Evolutionary conservation across 2,888 invertebrate species (phyloP).

Genomic region (Perdita meconis): DNA sequence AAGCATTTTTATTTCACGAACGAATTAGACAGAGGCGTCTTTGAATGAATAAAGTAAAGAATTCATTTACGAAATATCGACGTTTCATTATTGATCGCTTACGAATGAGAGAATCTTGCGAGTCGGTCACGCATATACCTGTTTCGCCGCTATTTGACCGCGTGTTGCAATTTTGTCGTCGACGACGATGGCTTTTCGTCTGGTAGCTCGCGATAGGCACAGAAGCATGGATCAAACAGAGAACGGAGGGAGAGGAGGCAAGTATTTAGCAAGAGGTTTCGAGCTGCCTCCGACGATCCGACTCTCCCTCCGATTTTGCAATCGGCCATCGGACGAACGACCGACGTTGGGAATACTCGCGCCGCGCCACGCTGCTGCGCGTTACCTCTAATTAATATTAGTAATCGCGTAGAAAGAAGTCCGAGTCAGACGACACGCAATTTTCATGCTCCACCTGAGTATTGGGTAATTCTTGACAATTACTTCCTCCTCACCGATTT

Average conservation of each 20-base stretch:
- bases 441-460: slow-evolving; percentile 15
- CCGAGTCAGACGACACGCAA: not conserved
- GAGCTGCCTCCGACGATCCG: slow-evolving; percentile 24
- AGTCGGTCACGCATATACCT: not conserved
- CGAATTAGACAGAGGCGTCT: not conserved
- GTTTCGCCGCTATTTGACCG: not conserved
- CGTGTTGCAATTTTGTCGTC: slow-evolving; percentile 16
- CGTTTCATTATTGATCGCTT: not conserved
- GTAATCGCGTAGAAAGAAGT: slow-evolving; percentile 38
- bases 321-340: slow-evolving; percentile 13
- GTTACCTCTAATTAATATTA: slow-evolving; percentile 37
- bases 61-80: not conserved
- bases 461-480: too few relatives aligned
- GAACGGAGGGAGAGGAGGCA: not conserved
- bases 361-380: slow-evolving; percentile 5
- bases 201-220: not conserved
- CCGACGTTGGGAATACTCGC: slow-evolving; percentile 33
- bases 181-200: not conserved
- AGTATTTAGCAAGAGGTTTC: slow-evolving; percentile 36
- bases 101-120: not conserved
- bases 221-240: not conserved
- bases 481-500: too few relatives aligned
- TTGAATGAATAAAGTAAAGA: slow-evolving; percentile 13
- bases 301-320: slow-evolving; percentile 43
- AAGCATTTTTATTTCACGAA: too few relatives aligned